Percentiles rank a stretch among this genome's conserved stretches.
Conservation (phyloP, 1,140 invertebrate species). For the Microplitis mediator region DNA sequence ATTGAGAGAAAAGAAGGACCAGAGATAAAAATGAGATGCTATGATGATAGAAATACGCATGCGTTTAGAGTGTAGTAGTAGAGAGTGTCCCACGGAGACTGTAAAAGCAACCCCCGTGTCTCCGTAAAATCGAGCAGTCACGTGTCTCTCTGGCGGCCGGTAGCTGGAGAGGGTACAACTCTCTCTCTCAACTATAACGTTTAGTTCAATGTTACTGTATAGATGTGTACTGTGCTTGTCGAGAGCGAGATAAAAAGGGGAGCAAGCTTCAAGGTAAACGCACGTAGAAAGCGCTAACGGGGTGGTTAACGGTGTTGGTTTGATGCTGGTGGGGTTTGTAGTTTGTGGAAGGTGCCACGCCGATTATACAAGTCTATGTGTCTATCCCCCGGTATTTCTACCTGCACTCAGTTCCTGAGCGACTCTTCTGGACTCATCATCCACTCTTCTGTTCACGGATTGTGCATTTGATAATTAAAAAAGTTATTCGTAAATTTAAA, state of each 20-base stretch:
- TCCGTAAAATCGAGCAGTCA: slow-evolving; percentile 22
- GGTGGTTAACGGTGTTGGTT: slow-evolving; percentile 29
- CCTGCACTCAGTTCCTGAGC: slow-evolving; percentile 31
- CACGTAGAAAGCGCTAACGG: slow-evolving; percentile 29
- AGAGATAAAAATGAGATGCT: neutral
- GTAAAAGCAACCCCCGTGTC: slow-evolving; percentile 14
- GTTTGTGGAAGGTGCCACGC: slow-evolving; percentile 21
- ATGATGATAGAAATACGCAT: neutral
- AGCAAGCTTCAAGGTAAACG: slow-evolving; percentile 31
- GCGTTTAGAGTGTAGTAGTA: neutral
- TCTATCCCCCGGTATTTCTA: slow-evolving; percentile 12
- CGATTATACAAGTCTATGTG: slow-evolving; percentile 7
- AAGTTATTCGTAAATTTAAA: too few relatives aligned
- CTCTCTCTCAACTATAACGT: neutral
- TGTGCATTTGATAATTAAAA: too few relatives aligned
- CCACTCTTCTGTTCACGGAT: neutral
- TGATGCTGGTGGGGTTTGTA: slow-evolving; percentile 31
- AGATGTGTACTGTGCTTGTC: neutral
- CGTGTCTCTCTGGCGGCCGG: neutral
- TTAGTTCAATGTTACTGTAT: neutral
- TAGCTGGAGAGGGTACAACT: neutral
- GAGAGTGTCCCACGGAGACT: neutral
- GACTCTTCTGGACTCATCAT: slow-evolving; percentile 13
- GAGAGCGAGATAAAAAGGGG: neutral
- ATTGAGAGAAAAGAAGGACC: neutral